Percentiles rank a stretch among this genome's conserved stretches.
Conservation (phyloP, 2,113 vertebrate genomes). For the Ariopsis seemanni region DNA sequence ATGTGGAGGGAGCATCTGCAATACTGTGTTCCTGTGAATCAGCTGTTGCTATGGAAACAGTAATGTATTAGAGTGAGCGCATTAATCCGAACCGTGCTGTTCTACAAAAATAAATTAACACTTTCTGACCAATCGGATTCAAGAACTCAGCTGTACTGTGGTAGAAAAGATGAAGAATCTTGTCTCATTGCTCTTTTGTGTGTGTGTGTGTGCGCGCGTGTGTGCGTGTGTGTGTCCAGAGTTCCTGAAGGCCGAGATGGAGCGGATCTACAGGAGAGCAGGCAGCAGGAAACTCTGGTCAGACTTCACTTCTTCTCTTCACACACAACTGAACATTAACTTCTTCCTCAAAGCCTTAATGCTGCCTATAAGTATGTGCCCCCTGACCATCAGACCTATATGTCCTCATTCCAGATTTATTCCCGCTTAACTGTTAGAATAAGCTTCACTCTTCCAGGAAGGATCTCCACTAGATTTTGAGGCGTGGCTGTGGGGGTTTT, state of each 20-base stretch:
- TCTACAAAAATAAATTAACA: background rate
- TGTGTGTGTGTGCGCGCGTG: too few species aligned
- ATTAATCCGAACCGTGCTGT: background rate
- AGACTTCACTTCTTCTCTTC: conserved; percentile 64
- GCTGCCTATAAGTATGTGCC: background rate
- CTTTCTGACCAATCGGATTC: background rate
- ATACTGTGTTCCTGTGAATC: background rate
- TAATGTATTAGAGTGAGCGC: background rate
- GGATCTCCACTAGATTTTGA: background rate
- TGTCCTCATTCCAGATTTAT: background rate
- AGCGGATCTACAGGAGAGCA: conserved; percentile 92
- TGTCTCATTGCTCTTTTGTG: background rate
- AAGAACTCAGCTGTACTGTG: background rate
- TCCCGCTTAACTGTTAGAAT: background rate
- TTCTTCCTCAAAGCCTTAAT: background rate
- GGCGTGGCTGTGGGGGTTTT: background rate
- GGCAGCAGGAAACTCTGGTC: conserved; percentile 97
- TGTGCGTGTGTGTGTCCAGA: conserved; percentile 68
- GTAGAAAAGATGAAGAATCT: background rate
- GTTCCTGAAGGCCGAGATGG: conserved; percentile 85
- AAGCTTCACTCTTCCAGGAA: background rate
- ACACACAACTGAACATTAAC: background rate
- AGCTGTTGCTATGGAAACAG: background rate
- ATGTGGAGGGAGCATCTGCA: background rate
- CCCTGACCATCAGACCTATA: background rate